phyloP scores from a whole-genome alignment of 1,140 invertebrate genomes.

The Drosophila sp. region DNA sequence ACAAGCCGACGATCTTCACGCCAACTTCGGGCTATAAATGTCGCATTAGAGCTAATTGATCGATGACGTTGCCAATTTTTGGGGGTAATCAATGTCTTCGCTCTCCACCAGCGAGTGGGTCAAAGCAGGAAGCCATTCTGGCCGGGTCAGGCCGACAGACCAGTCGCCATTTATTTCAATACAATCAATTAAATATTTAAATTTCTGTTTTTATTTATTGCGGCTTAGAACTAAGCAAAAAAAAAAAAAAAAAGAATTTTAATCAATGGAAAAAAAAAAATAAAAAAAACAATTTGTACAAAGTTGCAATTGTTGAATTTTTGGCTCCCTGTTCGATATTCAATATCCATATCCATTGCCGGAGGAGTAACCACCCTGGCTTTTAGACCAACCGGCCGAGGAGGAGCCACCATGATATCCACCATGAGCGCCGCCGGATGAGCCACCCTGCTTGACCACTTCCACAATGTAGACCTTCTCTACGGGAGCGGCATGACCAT shows the following conservation, averaged over 20 bases:
- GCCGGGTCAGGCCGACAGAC: conserved; percentile 23
- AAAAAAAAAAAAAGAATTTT: conserved; percentile 42
- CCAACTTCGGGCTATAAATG: conserved; percentile 37
- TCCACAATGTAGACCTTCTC: conserved; percentile 69
- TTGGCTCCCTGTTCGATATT: conserved; percentile 63
- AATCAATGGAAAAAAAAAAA: conserved; percentile 36
- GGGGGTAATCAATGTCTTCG: conserved; percentile 17
- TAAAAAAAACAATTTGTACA: conserved; percentile 44
- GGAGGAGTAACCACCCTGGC: conserved; percentile 37
- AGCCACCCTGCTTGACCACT: conserved; percentile 51
- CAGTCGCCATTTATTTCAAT: conserved; percentile 16
- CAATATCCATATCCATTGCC: conserved; percentile 5
- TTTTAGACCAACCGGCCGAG: too few relatives aligned
- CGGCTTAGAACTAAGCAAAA: conserved; percentile 53
- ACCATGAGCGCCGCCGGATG: conserved; percentile 10
- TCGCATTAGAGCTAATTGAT: conserved; percentile 44
- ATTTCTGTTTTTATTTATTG: conserved; percentile 57
- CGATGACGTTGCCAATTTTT: conserved; percentile 14
- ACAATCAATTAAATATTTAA: conserved; percentile 50
- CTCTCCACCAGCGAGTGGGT: conserved; percentile 43
- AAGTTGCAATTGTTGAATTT: conserved; percentile 37
- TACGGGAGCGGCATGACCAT: conserved; percentile 25
- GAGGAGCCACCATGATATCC: conserved; percentile 19
- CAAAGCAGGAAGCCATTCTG: conserved; percentile 38
- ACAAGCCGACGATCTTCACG: conserved; percentile 14